Conservation (phyloP, 2,888 invertebrate genomes). For the Unio delphinus region DNA sequence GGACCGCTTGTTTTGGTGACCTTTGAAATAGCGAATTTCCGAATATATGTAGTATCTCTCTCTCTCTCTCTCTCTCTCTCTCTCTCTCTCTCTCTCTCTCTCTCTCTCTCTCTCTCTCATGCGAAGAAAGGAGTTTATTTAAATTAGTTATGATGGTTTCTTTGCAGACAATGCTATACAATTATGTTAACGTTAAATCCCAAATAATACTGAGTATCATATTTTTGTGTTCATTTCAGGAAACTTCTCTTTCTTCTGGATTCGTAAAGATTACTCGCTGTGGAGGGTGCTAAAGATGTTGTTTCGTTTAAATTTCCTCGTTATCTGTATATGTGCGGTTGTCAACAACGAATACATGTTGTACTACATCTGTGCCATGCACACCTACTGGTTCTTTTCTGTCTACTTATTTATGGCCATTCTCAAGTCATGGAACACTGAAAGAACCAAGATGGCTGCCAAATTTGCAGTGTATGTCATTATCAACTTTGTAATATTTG, state of each 20-base stretch:
- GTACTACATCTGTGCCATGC: slow-evolving; percentile 66
- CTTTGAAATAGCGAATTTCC: no score
- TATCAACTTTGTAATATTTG: slow-evolving; percentile 53
- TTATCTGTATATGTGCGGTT: slow-evolving; percentile 43
- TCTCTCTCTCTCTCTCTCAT: no score
- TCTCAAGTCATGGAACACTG: slow-evolving; percentile 47
- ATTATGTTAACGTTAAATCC: no score
- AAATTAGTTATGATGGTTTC: no score
- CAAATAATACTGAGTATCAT: no score
- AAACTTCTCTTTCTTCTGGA: slow-evolving; percentile 64
- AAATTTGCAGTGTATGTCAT: slow-evolving; percentile 51
- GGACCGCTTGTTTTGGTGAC: no score
- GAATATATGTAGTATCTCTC: no score
- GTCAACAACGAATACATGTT: slow-evolving; percentile 60
- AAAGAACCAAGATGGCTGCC: slow-evolving; percentile 46
- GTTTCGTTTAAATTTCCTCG: slow-evolving; percentile 62
- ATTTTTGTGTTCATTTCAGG: slow-evolving; percentile 34
- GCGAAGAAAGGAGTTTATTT: no score
- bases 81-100: no score
- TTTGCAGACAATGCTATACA: no score
- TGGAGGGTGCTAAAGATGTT: slow-evolving; percentile 60
- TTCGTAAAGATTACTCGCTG: slow-evolving; percentile 52
- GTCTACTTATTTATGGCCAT: slow-evolving; percentile 56
- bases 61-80: no score
- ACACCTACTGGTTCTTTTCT: slow-evolving; percentile 62